Conservation (phyloP, 1,140 invertebrate genomes). For the Elymnias hypermnestra region DNA sequence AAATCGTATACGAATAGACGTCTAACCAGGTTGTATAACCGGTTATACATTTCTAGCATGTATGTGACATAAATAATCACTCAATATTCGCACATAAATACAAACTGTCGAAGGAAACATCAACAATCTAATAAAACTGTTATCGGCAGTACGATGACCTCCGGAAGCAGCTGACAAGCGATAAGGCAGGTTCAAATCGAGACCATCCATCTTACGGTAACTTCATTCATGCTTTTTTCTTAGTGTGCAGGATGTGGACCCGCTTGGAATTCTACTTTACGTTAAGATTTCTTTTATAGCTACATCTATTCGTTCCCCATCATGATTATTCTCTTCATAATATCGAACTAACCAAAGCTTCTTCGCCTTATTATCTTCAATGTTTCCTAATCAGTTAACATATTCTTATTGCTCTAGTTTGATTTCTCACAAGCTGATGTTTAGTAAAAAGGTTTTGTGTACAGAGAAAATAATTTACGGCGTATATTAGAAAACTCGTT, state of each 20-base stretch:
- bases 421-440: too few species aligned
- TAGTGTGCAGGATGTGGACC: slow-evolving; percentile 34
- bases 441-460: too few species aligned
- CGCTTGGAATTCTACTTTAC: slow-evolving; percentile 34
- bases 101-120: slow-evolving; percentile 2
- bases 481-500: too few species aligned
- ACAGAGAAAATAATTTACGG: too few species aligned
- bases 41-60: neutral
- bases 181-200: slow-evolving; percentile 30
- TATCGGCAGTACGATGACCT: slow-evolving; percentile 27
- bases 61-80: too few species aligned
- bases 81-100: neutral
- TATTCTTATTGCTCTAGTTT: too few species aligned
- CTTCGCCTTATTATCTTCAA: too few species aligned
- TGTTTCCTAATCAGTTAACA: too few species aligned
- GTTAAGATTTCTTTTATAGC: slow-evolving; percentile 16
- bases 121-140: slow-evolving; percentile 22
- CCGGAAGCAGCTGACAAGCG: slow-evolving; percentile 33
- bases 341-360: too few species aligned
- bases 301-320: neutral
- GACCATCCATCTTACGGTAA: slow-evolving; percentile 36
- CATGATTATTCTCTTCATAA: too few species aligned
- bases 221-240: slow-evolving; percentile 34
- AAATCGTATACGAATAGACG: neutral
- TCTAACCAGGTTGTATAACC: neutral